These are phyloP conservation scores for Bovichtus diacanthus DNA, from an alignment of 2,797 vertebrate genomes.

Conservation along the genomic window DNA sequence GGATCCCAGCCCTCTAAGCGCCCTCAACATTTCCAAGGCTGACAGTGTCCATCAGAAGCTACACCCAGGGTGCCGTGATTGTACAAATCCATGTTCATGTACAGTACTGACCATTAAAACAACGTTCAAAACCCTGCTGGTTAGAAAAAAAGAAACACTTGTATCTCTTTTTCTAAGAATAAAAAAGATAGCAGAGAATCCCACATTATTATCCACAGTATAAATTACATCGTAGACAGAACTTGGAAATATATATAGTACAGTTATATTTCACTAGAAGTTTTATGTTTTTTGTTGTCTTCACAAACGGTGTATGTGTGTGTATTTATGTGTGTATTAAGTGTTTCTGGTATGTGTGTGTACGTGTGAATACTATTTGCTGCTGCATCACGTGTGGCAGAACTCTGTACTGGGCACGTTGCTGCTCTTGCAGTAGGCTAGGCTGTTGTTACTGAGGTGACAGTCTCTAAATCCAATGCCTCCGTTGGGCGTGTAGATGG, in stretches of 20 bases:
- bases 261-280: conserved; percentile 85
- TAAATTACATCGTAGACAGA: conserved; percentile 99
- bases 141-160: conserved; percentile 89
- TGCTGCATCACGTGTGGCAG: conserved; percentile 94
- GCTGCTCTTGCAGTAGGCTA: conserved; percentile 96
- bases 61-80: conserved; percentile 82
- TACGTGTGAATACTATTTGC: conserved; percentile 45
- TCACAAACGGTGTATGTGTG: conserved; percentile 73
- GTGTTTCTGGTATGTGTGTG: conserved; percentile 34
- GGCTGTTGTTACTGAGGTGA: conserved; percentile 97
- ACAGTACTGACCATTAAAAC: conserved; percentile 94
- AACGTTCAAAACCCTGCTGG: conserved; percentile 94
- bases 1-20: conserved; percentile 76
- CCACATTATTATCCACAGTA: conserved; percentile 99
- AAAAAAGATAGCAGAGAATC: conserved; percentile 98
- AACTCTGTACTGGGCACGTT: conserved; percentile 97
- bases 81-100: conserved; percentile 88
- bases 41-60: conserved; percentile 76
- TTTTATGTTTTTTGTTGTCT: conserved; percentile 73
- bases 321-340: conserved; percentile 58
- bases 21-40: conserved; percentile 66
- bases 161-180: conserved; percentile 92
- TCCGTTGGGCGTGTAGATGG: conserved; percentile 98
- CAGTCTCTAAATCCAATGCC: conserved; percentile 98
- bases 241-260: conserved; percentile 87